Base-by-base conservation (phyloP, 2,797 vertebrate genomes). In the Molossus molossus region DNA sequence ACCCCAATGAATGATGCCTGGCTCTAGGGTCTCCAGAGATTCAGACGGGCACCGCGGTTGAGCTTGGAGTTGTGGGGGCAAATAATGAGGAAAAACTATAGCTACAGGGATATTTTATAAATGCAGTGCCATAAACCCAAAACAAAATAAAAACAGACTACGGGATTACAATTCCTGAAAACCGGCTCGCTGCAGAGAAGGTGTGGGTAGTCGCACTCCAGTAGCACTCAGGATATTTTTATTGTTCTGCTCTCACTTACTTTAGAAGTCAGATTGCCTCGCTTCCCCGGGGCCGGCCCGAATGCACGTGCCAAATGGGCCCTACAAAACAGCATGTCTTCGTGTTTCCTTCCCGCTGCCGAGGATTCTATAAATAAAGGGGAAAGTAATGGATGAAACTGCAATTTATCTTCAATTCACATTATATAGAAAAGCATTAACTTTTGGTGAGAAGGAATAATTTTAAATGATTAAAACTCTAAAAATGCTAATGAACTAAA, bases 401-500 rank as follows among this genome's bases (percentile, higher is more conserved):
- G 3, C 20, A 70, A n/a, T 81, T 93, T 94, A 90, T 77, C 73
- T 53, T 91, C 62, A 90, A 48, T 57, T 96, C 53, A 91, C 57
- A 69, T 77, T 88, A 87, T 33, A 64, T 48, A 75, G 55, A 91
- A 95, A 92, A 88, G 64, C 53, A 88, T 89, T 81, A 75, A 91
- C 69, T 92, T 90, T 94, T 37, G 69, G 57, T 75, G 29, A 84
- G 48, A 89, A 90, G 50, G 60, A 92, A 60, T 83, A 11, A 55
- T 58, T 88, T 73, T 21, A 92, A 92, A 79, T 91, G 82, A 91
- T 89, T 94, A 83, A 96, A 91, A 85, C 1, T 18, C 70, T 95
- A 65, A 96, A 94, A 91, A 45, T 86, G 53, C 27, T 79, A 93
- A 93, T 80, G 50, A 82, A 83, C 72, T 77, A 81, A 67, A 62